Percentiles rank a stretch among this genome's conserved stretches.
Conservation (phyloP, 2,888 invertebrate genomes). For the Drosophila monieri region DNA sequence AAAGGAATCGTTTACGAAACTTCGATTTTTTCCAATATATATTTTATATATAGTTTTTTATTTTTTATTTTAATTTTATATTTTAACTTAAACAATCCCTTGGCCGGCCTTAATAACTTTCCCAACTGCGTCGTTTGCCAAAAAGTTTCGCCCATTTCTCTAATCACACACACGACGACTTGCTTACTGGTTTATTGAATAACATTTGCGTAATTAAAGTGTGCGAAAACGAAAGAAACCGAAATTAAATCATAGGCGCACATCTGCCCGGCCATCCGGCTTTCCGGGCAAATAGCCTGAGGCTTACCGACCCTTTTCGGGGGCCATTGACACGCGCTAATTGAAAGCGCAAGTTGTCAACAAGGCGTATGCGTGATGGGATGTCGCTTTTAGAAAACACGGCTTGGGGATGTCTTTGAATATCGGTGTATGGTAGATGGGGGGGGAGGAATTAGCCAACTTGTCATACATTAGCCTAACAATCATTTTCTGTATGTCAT, state of each 20-base stretch:
- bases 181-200: constrained; percentile 57
- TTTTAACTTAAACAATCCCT: not conserved
- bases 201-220: constrained; percentile 74
- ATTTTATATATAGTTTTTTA: not conserved
- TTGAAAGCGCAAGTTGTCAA: constrained; percentile 49
- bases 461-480: constrained; percentile 74
- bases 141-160: constrained; percentile 62
- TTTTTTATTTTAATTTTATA: not conserved
- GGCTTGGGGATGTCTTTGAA: constrained; percentile 6
- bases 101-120: not conserved
- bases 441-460: constrained; percentile 43
- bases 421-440: not conserved
- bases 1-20: too few relatives aligned
- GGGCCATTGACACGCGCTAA: constrained; percentile 66
- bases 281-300: not conserved
- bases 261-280: not conserved
- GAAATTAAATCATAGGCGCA: constrained; percentile 66
- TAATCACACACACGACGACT: constrained; percentile 20
- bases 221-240: constrained; percentile 45
- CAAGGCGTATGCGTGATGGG: constrained; percentile 39
- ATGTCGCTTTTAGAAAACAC: constrained; percentile 28
- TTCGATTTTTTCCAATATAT: not conserved
- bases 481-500: constrained; percentile 51
- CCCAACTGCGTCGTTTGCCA: not conserved
- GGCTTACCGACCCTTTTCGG: constrained; percentile 32